Evolutionary conservation across 1,140 invertebrate genomes (phyloP).

Genomic region (Drosophila pachea): DNA sequence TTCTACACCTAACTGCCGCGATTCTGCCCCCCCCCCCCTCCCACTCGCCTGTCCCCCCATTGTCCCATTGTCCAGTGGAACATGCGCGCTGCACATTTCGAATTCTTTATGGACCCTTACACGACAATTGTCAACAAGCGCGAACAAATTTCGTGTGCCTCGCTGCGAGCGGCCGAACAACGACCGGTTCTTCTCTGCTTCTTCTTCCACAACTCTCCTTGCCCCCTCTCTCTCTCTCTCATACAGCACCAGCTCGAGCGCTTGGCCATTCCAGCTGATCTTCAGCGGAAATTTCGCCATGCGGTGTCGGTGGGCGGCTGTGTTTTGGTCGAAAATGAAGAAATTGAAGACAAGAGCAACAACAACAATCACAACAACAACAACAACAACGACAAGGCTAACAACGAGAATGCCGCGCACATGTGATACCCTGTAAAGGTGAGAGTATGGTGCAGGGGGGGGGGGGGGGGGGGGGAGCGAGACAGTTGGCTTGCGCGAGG

Average conservation of each 20-base stretch:
- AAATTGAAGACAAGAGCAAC: slow-evolving; percentile 56
- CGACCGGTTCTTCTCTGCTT: slow-evolving; percentile 39
- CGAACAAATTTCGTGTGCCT: slow-evolving; percentile 60
- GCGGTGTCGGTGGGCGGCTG: slow-evolving; percentile 51
- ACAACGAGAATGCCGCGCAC: slow-evolving; percentile 27
- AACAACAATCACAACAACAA: slow-evolving; percentile 17
- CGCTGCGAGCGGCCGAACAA: slow-evolving; percentile 1
- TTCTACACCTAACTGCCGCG: slow-evolving; percentile 30
- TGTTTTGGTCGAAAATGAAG: slow-evolving; percentile 58
- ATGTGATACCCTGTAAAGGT: slow-evolving; percentile 29
- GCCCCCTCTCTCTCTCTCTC: not conserved
- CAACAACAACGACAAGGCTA: slow-evolving; percentile 24
- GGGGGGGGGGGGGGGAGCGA: not conserved
- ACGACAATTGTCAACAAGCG: slow-evolving; percentile 74
- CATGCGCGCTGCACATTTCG: slow-evolving; percentile 58
- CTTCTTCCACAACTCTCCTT: not conserved
- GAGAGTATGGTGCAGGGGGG: not conserved
- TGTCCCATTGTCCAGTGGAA: slow-evolving; percentile 22
- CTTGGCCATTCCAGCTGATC: slow-evolving; percentile 39
- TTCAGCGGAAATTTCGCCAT: slow-evolving; percentile 52
- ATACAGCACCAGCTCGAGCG: not conserved
- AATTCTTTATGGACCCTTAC: slow-evolving; percentile 66
- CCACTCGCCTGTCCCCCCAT: not conserved
- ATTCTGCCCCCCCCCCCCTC: not conserved
- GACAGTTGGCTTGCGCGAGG: not conserved